Evolutionary conservation across 1,140 invertebrate genomes (phyloP).

Genomic region (Temnothorax nylanderi): DNA sequence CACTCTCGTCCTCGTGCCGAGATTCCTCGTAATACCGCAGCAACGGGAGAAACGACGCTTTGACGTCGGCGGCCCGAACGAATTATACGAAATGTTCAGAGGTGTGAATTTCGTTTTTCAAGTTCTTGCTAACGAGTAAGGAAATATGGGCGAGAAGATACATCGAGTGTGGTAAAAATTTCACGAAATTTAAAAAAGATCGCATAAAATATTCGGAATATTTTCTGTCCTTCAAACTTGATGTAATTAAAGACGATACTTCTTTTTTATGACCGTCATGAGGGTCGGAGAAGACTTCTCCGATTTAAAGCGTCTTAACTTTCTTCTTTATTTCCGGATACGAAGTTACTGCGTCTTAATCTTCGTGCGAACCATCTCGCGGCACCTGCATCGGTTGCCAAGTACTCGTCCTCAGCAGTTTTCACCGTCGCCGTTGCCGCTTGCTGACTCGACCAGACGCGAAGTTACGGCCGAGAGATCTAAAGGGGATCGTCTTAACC

Average conservation of each 20-base stretch:
- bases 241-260: not conserved
- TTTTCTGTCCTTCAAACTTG: not conserved
- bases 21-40: slow-evolving; percentile 45
- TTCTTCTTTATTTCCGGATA: slow-evolving; percentile 2
- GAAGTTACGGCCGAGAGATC: slow-evolving; percentile 61
- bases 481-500: slow-evolving; percentile 69
- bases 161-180: not conserved
- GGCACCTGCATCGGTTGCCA: slow-evolving; percentile 65
- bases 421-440: slow-evolving; percentile 46
- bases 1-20: slow-evolving; percentile 52
- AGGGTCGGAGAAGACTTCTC: not conserved
- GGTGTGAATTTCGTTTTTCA: slow-evolving; percentile 24
- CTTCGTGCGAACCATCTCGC: slow-evolving; percentile 54
- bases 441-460: slow-evolving; percentile 73
- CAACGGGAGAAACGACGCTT: slow-evolving; percentile 10
- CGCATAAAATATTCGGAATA: not conserved
- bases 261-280: not conserved
- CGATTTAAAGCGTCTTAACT: not conserved
- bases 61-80: not conserved
- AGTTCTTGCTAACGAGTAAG: slow-evolving; percentile 1
- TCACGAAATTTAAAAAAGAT: not conserved
- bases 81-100: not conserved
- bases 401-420: slow-evolving; percentile 70
- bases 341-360: slow-evolving; percentile 55
- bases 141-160: not conserved